These are phyloP conservation scores for Steinernema hermaphroditum DNA, from an alignment of 2,888 invertebrate species.

Conservation along the genomic window DNA sequence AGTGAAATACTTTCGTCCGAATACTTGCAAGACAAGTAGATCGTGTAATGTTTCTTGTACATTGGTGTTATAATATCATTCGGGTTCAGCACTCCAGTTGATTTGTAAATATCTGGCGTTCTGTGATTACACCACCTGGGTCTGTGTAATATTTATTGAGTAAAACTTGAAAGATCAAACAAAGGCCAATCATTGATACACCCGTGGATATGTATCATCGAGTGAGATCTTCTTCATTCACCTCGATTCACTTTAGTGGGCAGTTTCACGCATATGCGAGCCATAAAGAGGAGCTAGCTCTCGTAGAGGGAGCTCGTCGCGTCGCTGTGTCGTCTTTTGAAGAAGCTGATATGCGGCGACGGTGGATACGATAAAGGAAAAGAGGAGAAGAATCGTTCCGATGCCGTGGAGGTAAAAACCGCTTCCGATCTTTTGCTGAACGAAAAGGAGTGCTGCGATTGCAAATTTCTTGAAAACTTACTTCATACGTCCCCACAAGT, in stretches of 20 bases:
- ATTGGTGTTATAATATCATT: too few species aligned
- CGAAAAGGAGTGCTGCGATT: too few species aligned
- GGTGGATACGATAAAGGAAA: slow-evolving; percentile 59
- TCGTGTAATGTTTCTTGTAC: too few species aligned
- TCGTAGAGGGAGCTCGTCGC: slow-evolving; percentile 6
- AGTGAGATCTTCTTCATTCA: slow-evolving; percentile 8
- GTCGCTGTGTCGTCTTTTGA: not conserved
- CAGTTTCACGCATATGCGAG: slow-evolving; percentile 1
- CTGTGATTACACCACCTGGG: too few species aligned
- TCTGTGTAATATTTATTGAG: too few species aligned
- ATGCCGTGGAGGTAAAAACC: slow-evolving; percentile 63
- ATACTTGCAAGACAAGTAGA: slow-evolving; percentile 4
- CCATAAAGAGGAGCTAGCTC: slow-evolving; percentile 13
- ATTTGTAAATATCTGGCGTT: too few species aligned
- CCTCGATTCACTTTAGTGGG: not conserved
- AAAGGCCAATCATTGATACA: not conserved
- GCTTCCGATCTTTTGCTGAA: slow-evolving; percentile 63
- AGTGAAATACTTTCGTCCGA: slow-evolving; percentile 37
- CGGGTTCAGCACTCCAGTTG: too few species aligned
- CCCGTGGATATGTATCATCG: slow-evolving; percentile 17
- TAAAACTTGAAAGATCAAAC: not conserved
- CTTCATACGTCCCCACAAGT: slow-evolving; percentile 65
- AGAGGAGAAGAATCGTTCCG: slow-evolving; percentile 56
- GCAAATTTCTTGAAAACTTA: too few species aligned
- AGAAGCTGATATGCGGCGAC: slow-evolving; percentile 61